phyloP scores from a whole-genome alignment of 92 coral and sea anemone species.

The Pocillopora grandis region DNA sequence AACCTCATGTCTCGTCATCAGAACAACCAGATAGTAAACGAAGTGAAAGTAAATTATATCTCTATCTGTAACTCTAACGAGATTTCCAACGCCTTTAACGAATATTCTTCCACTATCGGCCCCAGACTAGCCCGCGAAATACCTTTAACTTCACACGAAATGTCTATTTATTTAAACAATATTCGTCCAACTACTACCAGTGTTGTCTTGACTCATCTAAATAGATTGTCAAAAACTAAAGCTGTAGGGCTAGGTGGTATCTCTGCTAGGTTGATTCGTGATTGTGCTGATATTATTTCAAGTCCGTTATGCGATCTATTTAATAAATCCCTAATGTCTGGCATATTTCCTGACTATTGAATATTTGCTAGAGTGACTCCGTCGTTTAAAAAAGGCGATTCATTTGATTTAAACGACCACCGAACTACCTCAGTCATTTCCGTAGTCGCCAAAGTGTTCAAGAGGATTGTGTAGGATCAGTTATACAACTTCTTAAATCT shows the following conservation, averaged over 20 bases:
- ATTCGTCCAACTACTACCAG: background rate
- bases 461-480: too few relatives aligned
- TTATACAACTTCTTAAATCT: too few relatives aligned
- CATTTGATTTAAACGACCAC: background rate
- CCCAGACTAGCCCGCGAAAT: too few relatives aligned
- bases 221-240: background rate
- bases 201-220: background rate
- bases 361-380: too few relatives aligned
- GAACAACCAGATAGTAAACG: constrained; percentile 1
- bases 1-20: background rate
- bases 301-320: too few relatives aligned
- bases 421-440: background rate
- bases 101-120: too few relatives aligned
- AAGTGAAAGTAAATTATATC: background rate
- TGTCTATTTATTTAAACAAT: background rate
- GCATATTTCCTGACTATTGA: too few relatives aligned
- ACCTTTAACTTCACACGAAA: background rate
- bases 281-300: too few relatives aligned
- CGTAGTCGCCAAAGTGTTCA: background rate
- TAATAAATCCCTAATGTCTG: too few relatives aligned
- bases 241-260: background rate
- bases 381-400: background rate
- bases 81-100: too few relatives aligned
- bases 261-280: background rate
- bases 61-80: too few relatives aligned